A percentile compares a stretch with the other conserved stretches of the same genome.
These are phyloP conservation scores for Drosophila merina DNA, from an alignment of 2,888 invertebrate genomes.

Conservation along the genomic window DNA sequence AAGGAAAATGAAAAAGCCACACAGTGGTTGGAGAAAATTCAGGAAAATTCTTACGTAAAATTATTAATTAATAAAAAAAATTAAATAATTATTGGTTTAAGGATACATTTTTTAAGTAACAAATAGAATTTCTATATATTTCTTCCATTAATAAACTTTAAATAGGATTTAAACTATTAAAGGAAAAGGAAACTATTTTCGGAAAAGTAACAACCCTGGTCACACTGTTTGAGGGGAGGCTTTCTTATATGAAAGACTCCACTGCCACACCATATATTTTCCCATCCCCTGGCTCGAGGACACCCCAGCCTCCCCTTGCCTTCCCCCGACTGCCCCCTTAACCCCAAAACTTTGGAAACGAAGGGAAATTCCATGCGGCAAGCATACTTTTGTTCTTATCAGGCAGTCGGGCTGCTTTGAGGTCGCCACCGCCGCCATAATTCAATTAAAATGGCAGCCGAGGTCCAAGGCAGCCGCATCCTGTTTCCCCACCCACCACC, in stretches of 20 bases:
- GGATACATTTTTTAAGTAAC: no score
- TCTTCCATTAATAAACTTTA: no score
- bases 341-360: conserved; percentile 10
- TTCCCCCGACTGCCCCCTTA: conserved; percentile 18
- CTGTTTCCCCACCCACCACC: conserved; percentile 20
- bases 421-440: conserved; percentile 59
- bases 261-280: conserved; percentile 1
- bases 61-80: no score
- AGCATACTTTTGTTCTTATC: conserved; percentile 70
- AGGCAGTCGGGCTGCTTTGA: conserved; percentile 61
- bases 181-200: no score
- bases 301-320: not conserved
- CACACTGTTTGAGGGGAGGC: conserved; percentile 22
- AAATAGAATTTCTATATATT: no score
- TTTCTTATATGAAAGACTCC: conserved; percentile 31
- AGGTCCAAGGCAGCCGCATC: conserved; percentile 42
- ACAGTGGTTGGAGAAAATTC: conserved; percentile 6
- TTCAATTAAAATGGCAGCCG: conserved; percentile 71
- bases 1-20: conserved; percentile 5
- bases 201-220: not conserved
- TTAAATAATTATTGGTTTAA: no score
- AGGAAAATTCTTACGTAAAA: no score
- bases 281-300: not conserved
- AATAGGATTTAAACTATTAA: no score
- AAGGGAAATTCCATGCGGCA: conserved; percentile 62